Conservation (phyloP, 2,888 invertebrate genomes). For the Gnatocerus cornutus region DNA sequence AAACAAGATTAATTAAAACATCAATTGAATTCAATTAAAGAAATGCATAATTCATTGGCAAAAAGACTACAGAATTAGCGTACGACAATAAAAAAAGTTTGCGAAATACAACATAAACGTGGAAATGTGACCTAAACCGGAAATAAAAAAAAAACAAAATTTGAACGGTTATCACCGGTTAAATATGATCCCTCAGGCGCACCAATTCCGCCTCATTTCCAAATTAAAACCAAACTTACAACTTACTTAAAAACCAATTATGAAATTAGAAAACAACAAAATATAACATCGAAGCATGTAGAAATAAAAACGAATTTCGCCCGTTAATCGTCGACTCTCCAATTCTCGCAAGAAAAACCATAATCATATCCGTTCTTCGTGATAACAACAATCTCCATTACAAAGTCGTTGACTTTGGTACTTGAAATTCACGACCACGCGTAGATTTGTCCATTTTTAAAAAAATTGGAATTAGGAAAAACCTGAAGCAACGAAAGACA, state of each 20-base stretch:
- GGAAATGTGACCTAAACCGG: no score
- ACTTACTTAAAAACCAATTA: neutral
- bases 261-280: neutral
- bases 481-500: slow-evolving; percentile 17
- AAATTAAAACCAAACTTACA: neutral
- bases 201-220: neutral
- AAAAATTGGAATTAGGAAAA: neutral
- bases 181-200: neutral
- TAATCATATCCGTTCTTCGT: neutral
- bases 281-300: no score
- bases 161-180: no score
- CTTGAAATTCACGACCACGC: slow-evolving; percentile 23
- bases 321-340: neutral
- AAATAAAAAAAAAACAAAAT: no score
- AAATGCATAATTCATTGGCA: no score
- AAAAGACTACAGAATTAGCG: no score
- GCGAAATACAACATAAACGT: no score
- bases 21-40: no score
- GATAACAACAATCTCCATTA: slow-evolving; percentile 24
- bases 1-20: no score
- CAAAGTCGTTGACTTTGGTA: slow-evolving; percentile 15
- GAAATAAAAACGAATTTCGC: neutral
- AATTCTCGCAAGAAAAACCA: neutral
- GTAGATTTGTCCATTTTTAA: slow-evolving; percentile 11
- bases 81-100: no score